Percentiles rank a stretch among this genome's conserved stretches.
Evolutionary conservation across 2,113 vertebrate genomes (phyloP).

Genomic region (Sardina pilchardus): DNA sequence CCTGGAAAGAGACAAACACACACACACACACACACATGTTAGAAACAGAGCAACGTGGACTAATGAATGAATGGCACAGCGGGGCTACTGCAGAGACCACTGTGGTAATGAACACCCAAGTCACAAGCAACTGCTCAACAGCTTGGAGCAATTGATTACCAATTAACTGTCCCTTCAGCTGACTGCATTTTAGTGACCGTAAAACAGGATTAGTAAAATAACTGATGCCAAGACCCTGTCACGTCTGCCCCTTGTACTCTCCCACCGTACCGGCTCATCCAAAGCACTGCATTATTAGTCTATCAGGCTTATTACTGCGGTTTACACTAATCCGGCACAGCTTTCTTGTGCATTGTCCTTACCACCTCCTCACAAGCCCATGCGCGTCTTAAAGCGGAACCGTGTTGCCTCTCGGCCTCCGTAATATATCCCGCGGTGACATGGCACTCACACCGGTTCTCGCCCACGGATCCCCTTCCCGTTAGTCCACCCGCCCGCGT

Average conservation of each 20-base stretch:
- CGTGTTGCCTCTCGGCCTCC: not conserved
- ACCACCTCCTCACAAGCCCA: not conserved
- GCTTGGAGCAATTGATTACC: not conserved
- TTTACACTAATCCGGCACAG: not conserved
- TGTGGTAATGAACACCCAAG: not conserved
- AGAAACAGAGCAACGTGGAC: not conserved
- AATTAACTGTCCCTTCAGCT: not conserved
- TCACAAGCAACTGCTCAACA: not conserved
- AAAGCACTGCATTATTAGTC: not conserved
- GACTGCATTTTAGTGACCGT: not conserved
- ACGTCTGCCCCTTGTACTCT: not conserved
- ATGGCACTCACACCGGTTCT: not conserved
- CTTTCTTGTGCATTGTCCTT: no score
- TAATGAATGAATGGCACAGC: no score
- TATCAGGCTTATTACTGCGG: not conserved
- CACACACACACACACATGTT: not conserved
- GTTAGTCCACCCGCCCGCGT: not conserved
- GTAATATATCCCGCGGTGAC: not conserved
- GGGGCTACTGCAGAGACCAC: not conserved
- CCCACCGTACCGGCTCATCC: no score
- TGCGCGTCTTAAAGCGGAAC: not conserved
- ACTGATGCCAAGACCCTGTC: no score
- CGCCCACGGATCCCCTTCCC: not conserved
- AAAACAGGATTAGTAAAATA: not conserved
- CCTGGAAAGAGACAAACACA: conserved; percentile 57